Conservation (phyloP, 1,140 invertebrate species). For the Cepaea nemoralis region DNA sequence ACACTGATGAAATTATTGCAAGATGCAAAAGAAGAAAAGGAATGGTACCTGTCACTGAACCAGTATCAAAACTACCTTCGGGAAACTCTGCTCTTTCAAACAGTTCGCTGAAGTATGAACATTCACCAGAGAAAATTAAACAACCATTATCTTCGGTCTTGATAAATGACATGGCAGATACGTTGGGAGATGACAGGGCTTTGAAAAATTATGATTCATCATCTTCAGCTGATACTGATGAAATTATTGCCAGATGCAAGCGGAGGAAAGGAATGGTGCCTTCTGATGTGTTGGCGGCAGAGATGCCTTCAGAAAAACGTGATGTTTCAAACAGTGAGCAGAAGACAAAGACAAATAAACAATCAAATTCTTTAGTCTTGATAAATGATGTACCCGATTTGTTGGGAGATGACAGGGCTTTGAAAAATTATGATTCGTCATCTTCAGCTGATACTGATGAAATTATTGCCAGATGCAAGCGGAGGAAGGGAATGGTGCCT, state of each 20-base stretch:
- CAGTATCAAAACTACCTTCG: not conserved
- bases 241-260: constrained; percentile 26
- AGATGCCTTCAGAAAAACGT: not conserved
- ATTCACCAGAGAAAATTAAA: too few species aligned
- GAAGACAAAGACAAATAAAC: not conserved
- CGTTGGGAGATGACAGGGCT: not conserved
- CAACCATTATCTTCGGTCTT: too few species aligned
- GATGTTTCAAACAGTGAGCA: not conserved
- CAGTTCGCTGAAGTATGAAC: not conserved
- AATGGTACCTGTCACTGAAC: not conserved
- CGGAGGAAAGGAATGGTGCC: not conserved
- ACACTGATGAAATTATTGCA: constrained; percentile 42
- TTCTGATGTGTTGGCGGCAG: not conserved
- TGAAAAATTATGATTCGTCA: constrained; percentile 28
- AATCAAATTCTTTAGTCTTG: too few species aligned
- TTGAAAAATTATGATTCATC: constrained; percentile 30
- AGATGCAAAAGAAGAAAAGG: not conserved
- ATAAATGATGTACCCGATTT: not conserved
- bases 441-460: constrained; percentile 44
- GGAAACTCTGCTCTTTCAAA: not conserved
- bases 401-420: not conserved
- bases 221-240: constrained; percentile 43
- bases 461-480: constrained; percentile 18
- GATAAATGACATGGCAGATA: not conserved
- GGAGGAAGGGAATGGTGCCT: not conserved